Evolutionary conservation across 2,888 invertebrate genomes (phyloP).

Genomic region (Cremastobaeus sp.): DNA sequence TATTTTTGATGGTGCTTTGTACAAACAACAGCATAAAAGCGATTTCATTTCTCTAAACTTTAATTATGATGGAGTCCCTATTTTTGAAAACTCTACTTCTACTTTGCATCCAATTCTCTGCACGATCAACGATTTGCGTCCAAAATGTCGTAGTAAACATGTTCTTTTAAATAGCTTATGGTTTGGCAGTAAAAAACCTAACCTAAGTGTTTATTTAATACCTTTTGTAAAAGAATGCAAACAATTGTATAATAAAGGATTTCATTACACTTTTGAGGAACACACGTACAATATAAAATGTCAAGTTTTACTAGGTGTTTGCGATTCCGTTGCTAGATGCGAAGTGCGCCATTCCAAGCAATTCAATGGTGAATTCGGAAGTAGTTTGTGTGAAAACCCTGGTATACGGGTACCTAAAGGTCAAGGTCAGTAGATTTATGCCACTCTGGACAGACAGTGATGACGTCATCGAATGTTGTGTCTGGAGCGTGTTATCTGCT

Average conservation of each 20-base stretch:
- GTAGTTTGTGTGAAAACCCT: constrained; percentile 41
- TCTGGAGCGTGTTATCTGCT: too few relatives aligned
- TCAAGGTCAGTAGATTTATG: too few relatives aligned
- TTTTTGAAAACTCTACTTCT: constrained; percentile 37
- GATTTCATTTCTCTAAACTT: constrained; percentile 46
- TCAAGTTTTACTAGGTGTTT: constrained; percentile 29
- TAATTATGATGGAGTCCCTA: constrained; percentile 46
- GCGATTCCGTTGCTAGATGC: constrained; percentile 50
- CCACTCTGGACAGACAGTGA: too few relatives aligned
- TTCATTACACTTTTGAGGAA: constrained; percentile 26
- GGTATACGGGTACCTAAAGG: constrained; percentile 49
- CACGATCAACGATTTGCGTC: constrained; percentile 43
- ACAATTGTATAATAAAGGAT: constrained; percentile 29
- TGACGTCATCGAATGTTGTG: too few relatives aligned
- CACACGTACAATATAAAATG: constrained; percentile 32
- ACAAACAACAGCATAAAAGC: constrained; percentile 25
- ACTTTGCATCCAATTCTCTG: constrained; percentile 40
- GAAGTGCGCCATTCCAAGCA: constrained; percentile 19
- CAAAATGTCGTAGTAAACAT: constrained; percentile 3
- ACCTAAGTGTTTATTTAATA: constrained; percentile 42
- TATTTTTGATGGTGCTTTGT: constrained; percentile 45
- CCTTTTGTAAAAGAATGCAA: constrained; percentile 45
- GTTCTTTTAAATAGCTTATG: constrained; percentile 16
- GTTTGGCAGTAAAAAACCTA: constrained; percentile 42
- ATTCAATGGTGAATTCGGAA: constrained; percentile 39